Base-by-base conservation (phyloP, 2,113 vertebrate genomes). In the Notarius quadriscutis region DNA sequence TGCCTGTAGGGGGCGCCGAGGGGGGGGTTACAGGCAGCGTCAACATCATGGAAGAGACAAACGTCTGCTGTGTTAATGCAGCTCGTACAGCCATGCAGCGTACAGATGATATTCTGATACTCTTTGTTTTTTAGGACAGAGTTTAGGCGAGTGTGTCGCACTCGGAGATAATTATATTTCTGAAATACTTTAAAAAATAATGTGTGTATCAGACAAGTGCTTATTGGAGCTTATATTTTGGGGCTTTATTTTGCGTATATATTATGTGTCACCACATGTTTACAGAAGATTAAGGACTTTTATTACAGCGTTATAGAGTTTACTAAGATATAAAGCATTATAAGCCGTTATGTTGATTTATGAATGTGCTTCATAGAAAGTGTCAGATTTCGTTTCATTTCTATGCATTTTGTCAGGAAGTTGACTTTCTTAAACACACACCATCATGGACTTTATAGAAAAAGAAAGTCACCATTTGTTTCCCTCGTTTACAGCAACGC, bases 331-430 rank as follows among this genome's bases (percentile, higher is more conserved):
- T 41, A 22, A 81, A 34, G n/a, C 55, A 34, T 80, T 58, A 34
- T 18, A 57, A 57, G 22, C 77, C 14, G n/a, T 79, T 57, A 15
- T 53, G 18, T 6, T 77, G 10, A 53, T 58, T 30, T 34, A 60
- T 58, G 27, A 81, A 81, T 81, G 78, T 81, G 78, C 53, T 81
- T 80, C 58, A 80, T 18, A 58, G 77, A 58, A 34, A 17, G 15
- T 80, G 12, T 53, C 75, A 78, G 51, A 7, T 82, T 83, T 83
- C 27, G 60, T 63, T 67, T 83, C 7, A 83, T 69, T 83, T 67
- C 41, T 69, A 83, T 83, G 81, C 81, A 69, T 83, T 53, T 53
- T 55, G 7, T 34, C 55, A 77, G 41, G 48, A 50, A 2, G 17
- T 53, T 34, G n/a, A 71, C 12, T 71, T 30, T 30, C 50, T 53